Base-by-base conservation (phyloP, 30 jellyfish, hydroid and myxozoan species). In the Rhopilema esculentum region DNA sequence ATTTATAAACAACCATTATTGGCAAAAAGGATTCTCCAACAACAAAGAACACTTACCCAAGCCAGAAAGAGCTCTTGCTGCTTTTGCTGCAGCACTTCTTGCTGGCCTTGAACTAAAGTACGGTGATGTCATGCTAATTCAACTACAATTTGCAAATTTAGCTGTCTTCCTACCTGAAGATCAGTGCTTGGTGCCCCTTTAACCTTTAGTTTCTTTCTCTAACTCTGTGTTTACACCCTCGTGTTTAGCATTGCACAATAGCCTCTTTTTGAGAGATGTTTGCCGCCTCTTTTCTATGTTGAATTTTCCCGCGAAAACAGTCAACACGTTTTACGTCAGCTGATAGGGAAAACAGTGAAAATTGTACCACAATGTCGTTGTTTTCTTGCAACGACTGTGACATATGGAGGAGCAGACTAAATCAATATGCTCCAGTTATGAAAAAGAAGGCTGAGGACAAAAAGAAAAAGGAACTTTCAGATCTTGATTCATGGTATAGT, bases 401-500 rank as follows among this genome's bases (percentile, higher is more conserved):
- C 18, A 21, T 57, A 12, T 93, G 98, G 98, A 83, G 18, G 27
- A 29, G 61, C 15, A 73, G 27, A 21, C 74, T 82, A 18, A 72
- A 67, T 21, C 62, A 72, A 33, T 93, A 93, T 76, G 25, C 83
- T 52, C 53, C 26, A 8, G 98, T 93, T 4, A 31, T 93, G 68
- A 65, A 33, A 24, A 32, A 62, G 77, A 78, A 76, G 30, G 30
- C 96, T 17, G 85, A 49, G 20, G 83, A 76, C 30, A 80, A 86
- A 51, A 93, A 93, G 83, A 93, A 93, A 63, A 57, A 66, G 16
- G 95, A 85, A 27, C 91, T 93, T 22, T 57, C 61, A 8, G 65
- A 27, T 22, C 87, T 93, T 1, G 98, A 93, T 61, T 31, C 28
- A 25, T 93, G 98, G 98, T 92, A 91, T n/a, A 85, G 20, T 21